Conservation (phyloP, 2,888 invertebrate species). For the Corbicula japonica region DNA sequence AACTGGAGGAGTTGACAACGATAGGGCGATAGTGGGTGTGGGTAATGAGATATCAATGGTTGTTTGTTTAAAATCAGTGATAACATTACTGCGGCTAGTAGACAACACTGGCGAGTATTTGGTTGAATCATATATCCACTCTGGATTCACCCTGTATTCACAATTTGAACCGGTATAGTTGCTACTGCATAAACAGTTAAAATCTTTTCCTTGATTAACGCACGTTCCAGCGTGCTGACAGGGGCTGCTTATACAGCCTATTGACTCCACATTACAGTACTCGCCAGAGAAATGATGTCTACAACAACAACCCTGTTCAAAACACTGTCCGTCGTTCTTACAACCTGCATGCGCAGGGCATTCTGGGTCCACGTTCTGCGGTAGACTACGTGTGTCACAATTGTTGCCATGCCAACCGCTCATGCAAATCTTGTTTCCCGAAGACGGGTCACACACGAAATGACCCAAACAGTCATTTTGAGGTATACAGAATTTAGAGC, state of each 20-base stretch:
- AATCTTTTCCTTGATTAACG: constrained; percentile 19
- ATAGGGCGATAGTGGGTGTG: too few species aligned
- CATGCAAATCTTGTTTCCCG: constrained; percentile 48
- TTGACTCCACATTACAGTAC: constrained; percentile 55
- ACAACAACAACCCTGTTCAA: constrained; percentile 57
- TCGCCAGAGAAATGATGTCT: constrained; percentile 47
- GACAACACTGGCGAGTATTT: too few species aligned
- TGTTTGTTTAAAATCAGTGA: too few species aligned
- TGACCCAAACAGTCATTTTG: constrained; percentile 52
- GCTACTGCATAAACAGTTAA: constrained; percentile 15
- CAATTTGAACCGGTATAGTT: constrained; percentile 32
- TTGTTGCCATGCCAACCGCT: constrained; percentile 60
- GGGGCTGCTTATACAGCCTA: constrained; percentile 59
- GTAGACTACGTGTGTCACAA: constrained; percentile 55
- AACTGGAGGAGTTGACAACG: too few species aligned
- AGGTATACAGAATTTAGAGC: constrained; percentile 18
- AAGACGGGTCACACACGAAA: constrained; percentile 43
- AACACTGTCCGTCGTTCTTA: constrained; percentile 66
- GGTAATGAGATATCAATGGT: too few species aligned
- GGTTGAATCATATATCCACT: too few species aligned
- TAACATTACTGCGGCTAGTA: too few species aligned
- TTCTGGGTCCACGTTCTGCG: constrained; percentile 47
- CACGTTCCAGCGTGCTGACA: constrained; percentile 54
- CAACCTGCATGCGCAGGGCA: constrained; percentile 52
- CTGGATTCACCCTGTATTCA: too few species aligned